Evolutionary conservation across 2,888 invertebrate genomes (phyloP).

Genomic region (Chloroclystis v-ata): DNA sequence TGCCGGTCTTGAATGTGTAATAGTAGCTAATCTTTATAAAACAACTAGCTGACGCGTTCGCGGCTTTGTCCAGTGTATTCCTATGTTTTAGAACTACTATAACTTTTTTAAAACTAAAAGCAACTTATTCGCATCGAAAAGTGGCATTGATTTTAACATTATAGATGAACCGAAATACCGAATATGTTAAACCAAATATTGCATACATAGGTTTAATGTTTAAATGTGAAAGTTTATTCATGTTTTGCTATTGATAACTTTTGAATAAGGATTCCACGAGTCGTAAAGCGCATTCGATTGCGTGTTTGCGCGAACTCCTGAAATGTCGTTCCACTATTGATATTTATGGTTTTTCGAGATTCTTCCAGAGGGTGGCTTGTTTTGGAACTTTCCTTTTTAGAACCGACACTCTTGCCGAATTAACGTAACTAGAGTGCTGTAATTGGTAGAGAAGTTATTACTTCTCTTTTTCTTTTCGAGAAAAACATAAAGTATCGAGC

Average conservation of each 20-base stretch:
- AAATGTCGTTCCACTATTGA: conserved; percentile 60
- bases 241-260: conserved; percentile 55
- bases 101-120: no score
- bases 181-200: no score
- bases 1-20: no score
- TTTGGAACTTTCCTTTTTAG: conserved; percentile 64
- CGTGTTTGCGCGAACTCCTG: conserved; percentile 50
- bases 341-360: conserved; percentile 67
- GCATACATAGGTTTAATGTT: conserved; percentile 8
- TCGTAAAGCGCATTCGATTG: conserved; percentile 58
- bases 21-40: no score
- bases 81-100: no score
- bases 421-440: conserved; percentile 69
- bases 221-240: conserved; percentile 21
- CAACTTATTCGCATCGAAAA: no score
- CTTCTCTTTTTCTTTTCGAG: conserved; percentile 59
- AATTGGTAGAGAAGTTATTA: conserved; percentile 69
- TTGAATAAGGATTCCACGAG: conserved; percentile 51
- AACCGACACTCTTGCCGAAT: conserved; percentile 53
- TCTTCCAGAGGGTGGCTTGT: conserved; percentile 59
- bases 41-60: no score
- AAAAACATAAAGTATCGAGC: conserved; percentile 65
- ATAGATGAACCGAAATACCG: no score
- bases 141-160: no score
- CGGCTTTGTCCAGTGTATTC: no score